phyloP scores from a whole-genome alignment of 2,797 vertebrate species.

The Eulemur rubriventer region DNA sequence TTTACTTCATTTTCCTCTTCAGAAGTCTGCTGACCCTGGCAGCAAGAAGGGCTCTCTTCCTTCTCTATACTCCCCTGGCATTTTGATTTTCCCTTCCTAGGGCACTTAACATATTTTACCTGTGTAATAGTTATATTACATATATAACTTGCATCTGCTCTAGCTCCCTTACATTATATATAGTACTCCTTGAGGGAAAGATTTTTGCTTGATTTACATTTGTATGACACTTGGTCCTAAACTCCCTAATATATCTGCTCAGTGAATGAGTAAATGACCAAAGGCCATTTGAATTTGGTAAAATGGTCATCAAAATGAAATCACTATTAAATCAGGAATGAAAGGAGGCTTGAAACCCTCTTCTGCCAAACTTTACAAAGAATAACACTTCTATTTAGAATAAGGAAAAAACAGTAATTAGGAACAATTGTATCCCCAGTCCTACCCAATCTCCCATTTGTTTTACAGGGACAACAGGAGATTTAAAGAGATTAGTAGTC shows the following conservation, averaged over 20 bases:
- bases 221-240: not conserved
- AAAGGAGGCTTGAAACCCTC: not conserved
- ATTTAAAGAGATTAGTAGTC: constrained; percentile 7
- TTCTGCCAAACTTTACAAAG: constrained; percentile 17
- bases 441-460: not conserved
- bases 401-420: not conserved
- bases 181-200: not conserved
- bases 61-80: not conserved
- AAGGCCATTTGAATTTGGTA: constrained; percentile 2
- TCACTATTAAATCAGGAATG: constrained; percentile 5
- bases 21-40: not conserved
- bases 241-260: not conserved
- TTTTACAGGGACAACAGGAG: not conserved
- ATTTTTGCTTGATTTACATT: not conserved
- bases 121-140: not conserved
- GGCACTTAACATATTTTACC: not conserved
- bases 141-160: not conserved
- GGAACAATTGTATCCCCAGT: not conserved
- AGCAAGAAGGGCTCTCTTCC: not conserved
- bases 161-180: not conserved
- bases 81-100: not conserved
- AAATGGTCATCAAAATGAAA: constrained; percentile 17
- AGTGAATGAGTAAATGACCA: constrained; percentile 18
- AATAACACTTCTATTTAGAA: not conserved
- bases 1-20: constrained; percentile 30